Conservation (phyloP, 2,113 vertebrate genomes). For the Nannospalax galili region DNA sequence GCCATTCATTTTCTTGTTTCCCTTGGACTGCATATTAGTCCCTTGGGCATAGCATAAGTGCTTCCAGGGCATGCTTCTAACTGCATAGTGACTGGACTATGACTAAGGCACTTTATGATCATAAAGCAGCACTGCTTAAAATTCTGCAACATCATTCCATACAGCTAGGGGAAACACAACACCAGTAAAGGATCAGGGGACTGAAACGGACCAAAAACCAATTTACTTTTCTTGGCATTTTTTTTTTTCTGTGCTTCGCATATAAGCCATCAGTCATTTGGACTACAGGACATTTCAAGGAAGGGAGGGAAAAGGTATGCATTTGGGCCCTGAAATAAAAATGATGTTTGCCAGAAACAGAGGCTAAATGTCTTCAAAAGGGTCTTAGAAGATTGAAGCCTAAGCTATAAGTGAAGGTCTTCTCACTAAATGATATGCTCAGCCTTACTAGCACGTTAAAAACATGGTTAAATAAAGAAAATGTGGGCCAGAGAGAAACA, state of each 20-base stretch:
- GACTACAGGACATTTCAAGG: background rate
- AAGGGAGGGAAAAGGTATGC: too few relatives aligned
- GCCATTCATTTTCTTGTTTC: constrained; percentile 39
- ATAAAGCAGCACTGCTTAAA: constrained; percentile 6
- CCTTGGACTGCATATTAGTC: constrained; percentile 4
- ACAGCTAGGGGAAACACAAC: background rate
- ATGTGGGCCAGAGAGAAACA: background rate
- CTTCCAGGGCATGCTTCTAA: constrained; percentile 27
- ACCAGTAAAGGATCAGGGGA: background rate
- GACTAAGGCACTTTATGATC: background rate
- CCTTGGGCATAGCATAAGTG: background rate
- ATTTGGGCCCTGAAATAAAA: background rate
- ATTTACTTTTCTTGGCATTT: background rate
- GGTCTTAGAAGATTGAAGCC: background rate
- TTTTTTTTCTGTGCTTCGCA: background rate
- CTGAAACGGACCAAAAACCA: background rate
- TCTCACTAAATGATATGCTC: background rate
- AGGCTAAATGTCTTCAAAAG: background rate
- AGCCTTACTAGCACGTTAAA: background rate
- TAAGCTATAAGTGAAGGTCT: background rate
- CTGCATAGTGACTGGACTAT: background rate
- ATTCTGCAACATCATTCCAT: constrained; percentile 40
- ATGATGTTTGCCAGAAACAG: background rate
- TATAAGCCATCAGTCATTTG: background rate
- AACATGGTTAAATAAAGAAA: background rate